phyloP scores from a whole-genome alignment of 2,888 invertebrate species.

The Stenoptilia bipunctidactyla region DNA sequence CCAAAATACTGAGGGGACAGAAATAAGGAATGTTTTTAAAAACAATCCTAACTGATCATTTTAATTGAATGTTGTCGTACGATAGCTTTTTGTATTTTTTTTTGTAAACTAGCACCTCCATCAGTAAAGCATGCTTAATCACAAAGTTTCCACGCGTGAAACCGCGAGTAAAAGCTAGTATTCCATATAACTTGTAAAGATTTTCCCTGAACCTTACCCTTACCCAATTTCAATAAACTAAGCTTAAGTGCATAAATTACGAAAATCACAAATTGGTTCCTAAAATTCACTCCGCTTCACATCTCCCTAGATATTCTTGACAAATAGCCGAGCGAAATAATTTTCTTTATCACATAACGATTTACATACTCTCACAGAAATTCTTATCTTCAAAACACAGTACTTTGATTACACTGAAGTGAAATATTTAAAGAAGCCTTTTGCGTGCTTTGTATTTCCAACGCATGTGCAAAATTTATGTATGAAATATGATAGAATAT shows the following conservation, averaged over 20 bases:
- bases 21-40: too few species aligned
- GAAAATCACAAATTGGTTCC: slow-evolving; percentile 22
- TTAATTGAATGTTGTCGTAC: too few species aligned
- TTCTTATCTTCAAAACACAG: slow-evolving; percentile 64
- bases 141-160: too few species aligned
- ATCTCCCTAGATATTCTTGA: slow-evolving; percentile 38
- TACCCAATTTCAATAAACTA: not conserved
- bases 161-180: too few species aligned
- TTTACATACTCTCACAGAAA: slow-evolving; percentile 33
- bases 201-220: too few species aligned
- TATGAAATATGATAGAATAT: slow-evolving; percentile 37
- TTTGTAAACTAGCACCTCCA: too few species aligned
- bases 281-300: slow-evolving; percentile 21
- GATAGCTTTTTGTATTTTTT: too few species aligned
- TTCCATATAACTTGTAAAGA: too few species aligned
- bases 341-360: slow-evolving; percentile 29
- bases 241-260: slow-evolving; percentile 36
- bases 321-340: slow-evolving; percentile 60
- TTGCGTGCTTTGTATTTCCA: slow-evolving; percentile 44
- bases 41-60: too few species aligned
- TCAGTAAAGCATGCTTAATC: too few species aligned
- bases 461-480: slow-evolving; percentile 56
- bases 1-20: too few species aligned
- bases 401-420: slow-evolving; percentile 49
- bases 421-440: slow-evolving; percentile 62